Conservation (phyloP, 2,113 vertebrate species). For the Myodes glareolus region DNA sequence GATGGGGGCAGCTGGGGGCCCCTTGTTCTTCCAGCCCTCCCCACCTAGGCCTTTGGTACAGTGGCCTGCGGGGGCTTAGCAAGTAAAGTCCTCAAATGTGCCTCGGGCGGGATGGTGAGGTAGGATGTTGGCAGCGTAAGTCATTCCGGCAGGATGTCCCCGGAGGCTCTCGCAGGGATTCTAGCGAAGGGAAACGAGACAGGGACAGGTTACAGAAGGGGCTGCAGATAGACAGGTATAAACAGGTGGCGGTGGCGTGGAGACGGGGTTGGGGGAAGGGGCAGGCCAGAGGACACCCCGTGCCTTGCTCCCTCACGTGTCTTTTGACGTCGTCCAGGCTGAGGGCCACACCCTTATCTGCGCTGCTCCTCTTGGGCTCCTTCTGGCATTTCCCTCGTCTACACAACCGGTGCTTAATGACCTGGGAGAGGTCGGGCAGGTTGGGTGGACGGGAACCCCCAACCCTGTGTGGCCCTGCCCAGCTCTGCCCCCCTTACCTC, state of each 20-base stretch:
- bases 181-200: slow-evolving; percentile 80
- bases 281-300: neutral
- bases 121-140: slow-evolving; percentile 98
- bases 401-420: slow-evolving; percentile 96
- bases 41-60: slow-evolving; percentile 80
- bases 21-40: slow-evolving; percentile 68
- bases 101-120: slow-evolving; percentile 98
- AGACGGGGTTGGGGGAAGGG: neutral
- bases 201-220: neutral
- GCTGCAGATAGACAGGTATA: neutral
- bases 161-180: slow-evolving; percentile 96
- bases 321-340: slow-evolving; percentile 98
- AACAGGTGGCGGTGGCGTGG: neutral
- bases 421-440: slow-evolving; percentile 83
- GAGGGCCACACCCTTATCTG: slow-evolving; percentile 95
- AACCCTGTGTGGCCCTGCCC: neutral
- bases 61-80: slow-evolving; percentile 86
- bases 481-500: slow-evolving; percentile 89
- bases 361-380: slow-evolving; percentile 95
- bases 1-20: neutral
- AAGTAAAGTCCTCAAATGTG: slow-evolving; percentile 99
- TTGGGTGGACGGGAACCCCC: neutral
- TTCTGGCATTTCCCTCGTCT: slow-evolving; percentile 92
- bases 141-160: slow-evolving; percentile 93
- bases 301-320: slow-evolving; percentile 90